Percentiles rank a stretch among this genome's conserved stretches.
Evolutionary conservation across 2,113 vertebrate species (phyloP).

Genomic region (Scomber scombrus): DNA sequence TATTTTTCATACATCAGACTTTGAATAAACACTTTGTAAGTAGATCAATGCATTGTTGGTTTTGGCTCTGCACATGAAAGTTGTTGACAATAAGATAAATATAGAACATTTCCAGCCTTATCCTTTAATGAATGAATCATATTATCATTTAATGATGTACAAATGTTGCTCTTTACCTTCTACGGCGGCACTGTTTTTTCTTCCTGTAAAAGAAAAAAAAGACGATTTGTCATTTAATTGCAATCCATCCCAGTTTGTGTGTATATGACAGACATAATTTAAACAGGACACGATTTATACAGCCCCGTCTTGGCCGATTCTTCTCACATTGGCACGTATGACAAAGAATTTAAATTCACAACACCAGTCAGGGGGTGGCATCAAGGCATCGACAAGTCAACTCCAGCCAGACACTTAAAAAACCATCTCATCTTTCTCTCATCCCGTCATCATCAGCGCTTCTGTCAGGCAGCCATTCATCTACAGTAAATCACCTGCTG

Average conservation of each 20-base stretch:
- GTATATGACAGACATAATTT: neutral
- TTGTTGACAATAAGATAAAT: too few relatives aligned
- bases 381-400: neutral
- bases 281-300: neutral
- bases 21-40: too few relatives aligned
- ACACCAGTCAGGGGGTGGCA: neutral
- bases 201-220: conserved; percentile 68
- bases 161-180: conserved; percentile 68
- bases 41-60: too few relatives aligned
- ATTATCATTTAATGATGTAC: neutral
- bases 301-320: conserved; percentile 3
- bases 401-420: conserved; percentile 6
- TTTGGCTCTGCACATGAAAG: too few relatives aligned
- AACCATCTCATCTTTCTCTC: conserved; percentile 26
- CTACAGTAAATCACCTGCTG: conserved; percentile 24
- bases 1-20: too few relatives aligned
- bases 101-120: too few relatives aligned
- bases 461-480: conserved; percentile 24
- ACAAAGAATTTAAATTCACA: conserved; percentile 7
- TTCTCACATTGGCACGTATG: neutral
- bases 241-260: neutral
- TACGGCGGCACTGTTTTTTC: conserved; percentile 46
- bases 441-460: conserved; percentile 9
- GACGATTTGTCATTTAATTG: conserved; percentile 10
- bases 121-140: neutral